Base-by-base conservation (phyloP, 2,797 vertebrate genomes). In the Cetoscarus ocellatus region DNA sequence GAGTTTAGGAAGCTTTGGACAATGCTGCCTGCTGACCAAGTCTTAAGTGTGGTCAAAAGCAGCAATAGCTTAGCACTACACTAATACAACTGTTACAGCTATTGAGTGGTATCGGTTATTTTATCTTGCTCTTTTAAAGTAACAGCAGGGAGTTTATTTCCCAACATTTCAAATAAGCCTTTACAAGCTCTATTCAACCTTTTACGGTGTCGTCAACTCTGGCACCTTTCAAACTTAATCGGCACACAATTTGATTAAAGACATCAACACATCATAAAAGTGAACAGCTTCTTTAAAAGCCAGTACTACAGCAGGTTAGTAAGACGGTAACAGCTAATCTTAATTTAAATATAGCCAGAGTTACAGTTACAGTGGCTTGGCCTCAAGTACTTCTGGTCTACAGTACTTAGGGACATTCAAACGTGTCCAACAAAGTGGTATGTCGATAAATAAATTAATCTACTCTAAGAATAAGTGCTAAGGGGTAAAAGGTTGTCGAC, bases 331-430 rank as follows among this genome's bases (percentile, higher is more conserved):
- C 64, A 73, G 56, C 27, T 68, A 58, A 60, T 58, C 65, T 73
- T 77, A 80, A 82, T 66, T 80, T n/a, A 77, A 65, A 85, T 61
- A 75, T 43, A 68, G 59, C 67, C 65, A 77, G 48, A 71, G 58
- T 63, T 60, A 67, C 52, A 84, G 67, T 68, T 66, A 77, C 72
- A 86, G 75, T 65, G 76, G 67, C 83, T 71, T 79, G 81, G 85
- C 85, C 79, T 86, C 77, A 74, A 45, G 60, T 79, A 75, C 45
- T 48, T 71, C 58, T 56, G 75, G 72, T 73, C 62, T 87, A 90
- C 92, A 91, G 91, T 88, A 91, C 88, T 85, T 81, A 59, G 44
- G 70, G 71, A 90, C 75, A 81, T 74, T 80, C 40, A 77, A 45
- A 67, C 0, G n/a, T 84, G 69, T 84, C 82, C 77, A 52, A 72